phyloP scores from a whole-genome alignment of 2,888 invertebrate species.

The Ectemnius lituratus region DNA sequence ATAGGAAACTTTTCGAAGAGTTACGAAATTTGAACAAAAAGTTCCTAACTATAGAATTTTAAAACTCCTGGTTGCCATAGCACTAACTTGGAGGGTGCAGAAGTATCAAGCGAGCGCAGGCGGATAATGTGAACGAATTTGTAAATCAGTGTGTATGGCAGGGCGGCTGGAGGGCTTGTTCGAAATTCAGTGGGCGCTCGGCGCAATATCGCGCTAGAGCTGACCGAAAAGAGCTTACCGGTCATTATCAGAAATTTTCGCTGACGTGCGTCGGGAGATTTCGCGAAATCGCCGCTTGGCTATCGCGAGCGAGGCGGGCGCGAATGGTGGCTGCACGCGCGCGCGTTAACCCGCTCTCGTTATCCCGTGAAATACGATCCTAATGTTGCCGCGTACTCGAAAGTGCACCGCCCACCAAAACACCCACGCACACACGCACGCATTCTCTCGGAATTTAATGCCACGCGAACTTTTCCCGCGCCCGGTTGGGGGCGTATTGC shows the following conservation, averaged over 20 bases:
- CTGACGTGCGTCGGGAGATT: constrained; percentile 49
- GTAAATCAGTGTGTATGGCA: too few species aligned
- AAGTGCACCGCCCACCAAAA: too few species aligned
- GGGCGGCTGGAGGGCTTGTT: too few species aligned
- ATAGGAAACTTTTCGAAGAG: too few species aligned
- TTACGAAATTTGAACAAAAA: too few species aligned
- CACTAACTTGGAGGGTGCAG: too few species aligned
- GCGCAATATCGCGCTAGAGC: background rate
- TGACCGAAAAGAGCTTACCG: constrained; percentile 50
- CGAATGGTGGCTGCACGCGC: constrained; percentile 14
- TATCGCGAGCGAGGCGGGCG: background rate
- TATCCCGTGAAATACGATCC: constrained; percentile 40
- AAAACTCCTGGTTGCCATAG: too few species aligned
- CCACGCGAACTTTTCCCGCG: background rate
- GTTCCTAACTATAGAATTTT: too few species aligned
- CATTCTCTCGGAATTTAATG: constrained; percentile 24
- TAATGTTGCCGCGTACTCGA: constrained; percentile 29
- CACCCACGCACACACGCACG: background rate
- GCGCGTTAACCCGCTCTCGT: constrained; percentile 20
- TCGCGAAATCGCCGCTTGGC: constrained; percentile 33
- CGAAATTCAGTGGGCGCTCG: too few species aligned
- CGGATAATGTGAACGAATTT: too few species aligned
- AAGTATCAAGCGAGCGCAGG: too few species aligned
- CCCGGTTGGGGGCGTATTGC: too few species aligned
- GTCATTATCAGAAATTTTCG: constrained; percentile 51